Evolutionary conservation across 2,797 vertebrate genomes (phyloP), one percentile per base, ranked within the genome.

Genomic region (Phalloptychus januarius): DNA sequence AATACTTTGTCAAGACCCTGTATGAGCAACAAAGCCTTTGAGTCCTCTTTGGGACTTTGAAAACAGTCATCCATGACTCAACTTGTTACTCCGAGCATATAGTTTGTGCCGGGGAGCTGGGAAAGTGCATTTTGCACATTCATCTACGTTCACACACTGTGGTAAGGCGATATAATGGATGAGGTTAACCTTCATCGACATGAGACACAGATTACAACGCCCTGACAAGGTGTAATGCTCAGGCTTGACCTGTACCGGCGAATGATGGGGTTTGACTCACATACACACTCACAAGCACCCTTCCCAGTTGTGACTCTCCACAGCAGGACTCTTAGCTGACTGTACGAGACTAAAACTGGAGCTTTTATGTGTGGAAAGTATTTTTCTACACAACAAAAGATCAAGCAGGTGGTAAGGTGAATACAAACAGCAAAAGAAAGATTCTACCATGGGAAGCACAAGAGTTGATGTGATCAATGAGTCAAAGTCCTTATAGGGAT

Each of bases 141-240:
- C 81, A 79, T 85, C 50, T 77, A 10, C 54, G 44, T 61, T 71
- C 50, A 40, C 74, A 72, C 61, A 42, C 52, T 52, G 50, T 44
- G 36, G 36, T 58, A 63, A 31, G 74, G 44, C 76, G 79, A 83
- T 75, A 84, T 85, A 77, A 85, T 73, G 71, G 36, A 67, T 77
- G 82, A 85, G 84, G 82, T 89, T 88, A 91, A 86, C 89, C 90
- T 91, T 89, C 79, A 87, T 85, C 76, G 74, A 77, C 87, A 86
- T 81, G 74, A 88, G 85, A 86, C 77, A 73, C 76, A 78, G 81
- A 92, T 89, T 88, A 84, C 72, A 74, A 69, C 81, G 81, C 80
- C 79, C 72, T 63, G 31, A 63, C 69, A 65, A 54, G 73, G 20
- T 77, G 69, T 87, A 82, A 89, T 79, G 75, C 85, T 76, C n/a